Percentiles rank a stretch among this genome's conserved stretches.
Evolutionary conservation across 2,113 vertebrate genomes (phyloP).

Genomic region (Psittacula cyanocephala): DNA sequence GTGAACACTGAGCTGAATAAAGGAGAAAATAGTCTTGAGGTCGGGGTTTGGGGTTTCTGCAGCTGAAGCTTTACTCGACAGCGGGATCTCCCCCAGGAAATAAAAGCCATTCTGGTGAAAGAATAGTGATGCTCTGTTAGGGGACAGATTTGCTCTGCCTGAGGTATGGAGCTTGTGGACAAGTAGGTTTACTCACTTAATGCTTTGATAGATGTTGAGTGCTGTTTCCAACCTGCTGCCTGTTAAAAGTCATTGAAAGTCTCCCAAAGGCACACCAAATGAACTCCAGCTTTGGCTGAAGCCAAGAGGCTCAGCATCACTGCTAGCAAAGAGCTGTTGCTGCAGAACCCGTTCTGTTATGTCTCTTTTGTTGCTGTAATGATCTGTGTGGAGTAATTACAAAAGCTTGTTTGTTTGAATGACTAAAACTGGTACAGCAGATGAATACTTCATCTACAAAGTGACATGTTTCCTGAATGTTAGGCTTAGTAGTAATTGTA

Average conservation of each 20-base stretch:
- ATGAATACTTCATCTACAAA: slow-evolving; percentile 5
- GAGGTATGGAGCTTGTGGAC: not conserved
- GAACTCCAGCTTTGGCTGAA: not conserved
- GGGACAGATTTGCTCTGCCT: not conserved
- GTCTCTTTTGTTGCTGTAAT: slow-evolving; percentile 39
- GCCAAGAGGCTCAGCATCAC: not conserved
- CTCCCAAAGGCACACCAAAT: not conserved
- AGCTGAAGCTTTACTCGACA: not conserved
- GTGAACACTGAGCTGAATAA: not conserved
- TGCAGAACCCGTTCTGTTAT: slow-evolving; percentile 30
- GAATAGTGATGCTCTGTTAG: not conserved
- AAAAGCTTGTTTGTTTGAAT: slow-evolving; percentile 55
- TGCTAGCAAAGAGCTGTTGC: slow-evolving; percentile 22
- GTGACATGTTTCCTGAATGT: not conserved
- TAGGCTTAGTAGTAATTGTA: not conserved
- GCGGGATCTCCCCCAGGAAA: not conserved
- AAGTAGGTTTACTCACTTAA: not conserved
- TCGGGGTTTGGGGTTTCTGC: not conserved
- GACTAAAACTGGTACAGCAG: not conserved
- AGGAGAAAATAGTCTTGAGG: not conserved
- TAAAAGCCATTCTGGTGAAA: not conserved
- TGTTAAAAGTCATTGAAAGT: not conserved
- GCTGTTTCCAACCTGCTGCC: not conserved
- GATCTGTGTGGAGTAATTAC: slow-evolving; percentile 27
- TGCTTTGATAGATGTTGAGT: not conserved